Evolutionary conservation across 2,113 vertebrate genomes (phyloP).

Genomic region (Poicephalus meyeri): DNA sequence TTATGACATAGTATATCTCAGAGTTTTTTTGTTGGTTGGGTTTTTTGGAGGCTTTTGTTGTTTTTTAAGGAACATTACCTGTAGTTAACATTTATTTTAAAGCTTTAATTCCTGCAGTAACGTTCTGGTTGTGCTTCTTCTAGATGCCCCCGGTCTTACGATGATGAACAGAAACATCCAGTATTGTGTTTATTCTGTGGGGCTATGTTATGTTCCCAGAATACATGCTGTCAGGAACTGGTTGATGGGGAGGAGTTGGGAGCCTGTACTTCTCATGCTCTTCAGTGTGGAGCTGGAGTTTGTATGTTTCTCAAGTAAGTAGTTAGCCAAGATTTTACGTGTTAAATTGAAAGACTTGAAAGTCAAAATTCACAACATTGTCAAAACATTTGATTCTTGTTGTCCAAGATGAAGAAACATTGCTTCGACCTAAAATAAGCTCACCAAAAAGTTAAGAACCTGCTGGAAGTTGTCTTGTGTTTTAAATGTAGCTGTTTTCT

Average conservation of each 20-base stretch:
- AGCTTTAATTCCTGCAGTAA: not conserved
- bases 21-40: not conserved
- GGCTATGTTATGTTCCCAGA: constrained; percentile 92
- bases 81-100: not conserved
- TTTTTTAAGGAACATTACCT: not conserved
- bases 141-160: constrained; percentile 91
- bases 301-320: constrained; percentile 95
- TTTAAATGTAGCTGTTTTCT: constrained; percentile 30
- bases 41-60: not conserved
- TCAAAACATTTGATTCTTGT: not conserved
- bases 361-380: not conserved
- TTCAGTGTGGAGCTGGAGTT: constrained; percentile 92
- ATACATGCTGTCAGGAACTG: constrained; percentile 88
- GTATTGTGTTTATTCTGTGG: constrained; percentile 96
- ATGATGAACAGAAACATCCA: constrained; percentile 92
- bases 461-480: not conserved
- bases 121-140: not conserved
- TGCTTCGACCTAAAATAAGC: not conserved
- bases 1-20: not conserved
- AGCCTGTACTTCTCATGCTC: constrained; percentile 91
- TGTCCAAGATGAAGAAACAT: not conserved
- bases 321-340: not conserved
- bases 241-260: constrained; percentile 92
- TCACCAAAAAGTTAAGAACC: not conserved
- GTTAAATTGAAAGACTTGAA: not conserved